Evolutionary conservation across 2,797 vertebrate genomes (phyloP).

Genomic region (Borostomias antarcticus): DNA sequence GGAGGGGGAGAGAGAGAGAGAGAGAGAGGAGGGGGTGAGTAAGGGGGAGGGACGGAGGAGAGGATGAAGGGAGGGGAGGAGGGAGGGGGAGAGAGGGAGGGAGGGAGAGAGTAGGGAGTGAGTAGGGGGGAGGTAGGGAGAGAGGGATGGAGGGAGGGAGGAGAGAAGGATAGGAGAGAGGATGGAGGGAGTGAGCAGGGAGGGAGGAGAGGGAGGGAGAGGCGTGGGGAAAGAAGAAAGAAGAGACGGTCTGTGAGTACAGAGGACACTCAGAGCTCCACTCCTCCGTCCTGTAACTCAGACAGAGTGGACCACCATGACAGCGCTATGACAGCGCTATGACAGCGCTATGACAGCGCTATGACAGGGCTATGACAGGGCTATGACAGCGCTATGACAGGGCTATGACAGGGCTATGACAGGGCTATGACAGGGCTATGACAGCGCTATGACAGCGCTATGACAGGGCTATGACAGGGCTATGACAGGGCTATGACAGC

Average conservation of each 20-base stretch:
- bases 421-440: neutral
- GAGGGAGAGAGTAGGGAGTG: too few species aligned
- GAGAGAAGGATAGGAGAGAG: neutral
- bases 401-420: too few species aligned
- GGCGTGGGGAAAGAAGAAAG: conserved; percentile 4
- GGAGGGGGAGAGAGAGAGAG: neutral
- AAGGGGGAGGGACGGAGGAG: neutral
- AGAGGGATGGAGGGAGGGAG: too few species aligned
- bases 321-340: too few species aligned
- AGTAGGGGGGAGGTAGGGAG: too few species aligned
- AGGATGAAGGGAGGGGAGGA: neutral
- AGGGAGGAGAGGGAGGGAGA: neutral
- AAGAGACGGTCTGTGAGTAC: conserved; percentile 2
- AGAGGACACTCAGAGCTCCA: conserved; percentile 4
- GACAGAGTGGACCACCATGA: too few species aligned
- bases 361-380: too few species aligned
- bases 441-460: neutral
- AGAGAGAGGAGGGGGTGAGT: neutral
- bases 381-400: too few species aligned
- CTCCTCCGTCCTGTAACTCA: neutral
- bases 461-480: conserved; percentile 23
- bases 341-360: too few species aligned
- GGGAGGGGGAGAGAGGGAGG: neutral
- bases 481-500: too few species aligned
- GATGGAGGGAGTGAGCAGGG: too few species aligned